These are phyloP conservation scores for Ganaspis sp. DNA, from an alignment of 1,140 invertebrate species.

Conservation along the genomic window DNA sequence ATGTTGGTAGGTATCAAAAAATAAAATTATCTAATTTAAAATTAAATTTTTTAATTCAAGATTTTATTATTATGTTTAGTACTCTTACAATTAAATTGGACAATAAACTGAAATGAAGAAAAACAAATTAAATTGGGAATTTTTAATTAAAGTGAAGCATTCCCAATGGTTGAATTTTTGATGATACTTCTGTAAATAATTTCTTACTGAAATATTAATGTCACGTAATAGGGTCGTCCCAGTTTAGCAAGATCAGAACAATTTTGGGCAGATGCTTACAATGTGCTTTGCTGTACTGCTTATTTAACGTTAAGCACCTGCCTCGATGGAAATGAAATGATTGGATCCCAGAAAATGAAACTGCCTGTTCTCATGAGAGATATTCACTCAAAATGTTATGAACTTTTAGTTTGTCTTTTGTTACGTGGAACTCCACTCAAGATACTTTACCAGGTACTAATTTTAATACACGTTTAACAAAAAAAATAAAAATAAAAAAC, in stretches of 20 bases:
- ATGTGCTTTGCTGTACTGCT: conserved; percentile 83
- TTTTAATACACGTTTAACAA: too few species aligned
- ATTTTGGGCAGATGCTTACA: conserved; percentile 84
- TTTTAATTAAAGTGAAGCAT: too few species aligned
- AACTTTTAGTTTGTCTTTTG: conserved; percentile 83
- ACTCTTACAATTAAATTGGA: too few species aligned
- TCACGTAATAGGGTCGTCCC: conserved; percentile 77
- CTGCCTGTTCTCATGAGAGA: conserved; percentile 82
- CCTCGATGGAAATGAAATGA: conserved; percentile 79
- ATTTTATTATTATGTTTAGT: too few species aligned
- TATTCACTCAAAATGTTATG: conserved; percentile 87
- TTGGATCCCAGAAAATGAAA: conserved; percentile 77
- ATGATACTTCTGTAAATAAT: neutral
- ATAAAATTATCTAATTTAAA: too few species aligned
- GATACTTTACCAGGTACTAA: conserved; percentile 82
- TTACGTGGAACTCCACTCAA: conserved; percentile 83
- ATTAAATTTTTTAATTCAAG: too few species aligned
- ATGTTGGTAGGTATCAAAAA: too few species aligned
- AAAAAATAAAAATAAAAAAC: too few species aligned
- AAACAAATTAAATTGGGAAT: too few species aligned
- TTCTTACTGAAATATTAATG: conserved; percentile 8
- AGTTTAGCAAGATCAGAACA: conserved; percentile 79
- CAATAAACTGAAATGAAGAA: too few species aligned
- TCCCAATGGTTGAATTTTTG: neutral
- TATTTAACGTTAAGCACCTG: conserved; percentile 82